Evolutionary conservation across 2,888 invertebrate genomes (phyloP).

Genomic region (Mesorhabditis spiculigera): DNA sequence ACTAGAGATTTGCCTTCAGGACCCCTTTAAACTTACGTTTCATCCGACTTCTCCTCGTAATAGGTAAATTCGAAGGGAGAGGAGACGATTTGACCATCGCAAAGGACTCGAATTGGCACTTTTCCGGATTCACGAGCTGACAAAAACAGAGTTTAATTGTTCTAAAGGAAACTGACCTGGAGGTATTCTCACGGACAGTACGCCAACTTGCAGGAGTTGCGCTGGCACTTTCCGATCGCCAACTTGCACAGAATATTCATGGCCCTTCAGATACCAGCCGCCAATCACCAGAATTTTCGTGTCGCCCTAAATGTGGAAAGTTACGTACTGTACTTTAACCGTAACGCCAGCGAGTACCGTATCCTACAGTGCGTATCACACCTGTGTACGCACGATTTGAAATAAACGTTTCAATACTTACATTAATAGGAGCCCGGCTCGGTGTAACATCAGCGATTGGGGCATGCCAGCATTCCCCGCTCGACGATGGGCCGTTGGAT

Average conservation of each 20-base stretch:
- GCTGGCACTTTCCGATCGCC: slow-evolving; percentile 89
- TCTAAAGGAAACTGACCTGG: slow-evolving; percentile 68
- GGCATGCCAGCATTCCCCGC: not conserved
- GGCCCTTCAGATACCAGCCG: slow-evolving; percentile 75
- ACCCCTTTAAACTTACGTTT: not conserved
- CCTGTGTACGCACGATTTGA: no score
- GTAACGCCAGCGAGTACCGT: not conserved
- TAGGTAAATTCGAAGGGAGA: not conserved
- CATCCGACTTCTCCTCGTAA: not conserved
- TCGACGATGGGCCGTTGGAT: not conserved
- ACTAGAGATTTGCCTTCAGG: no score
- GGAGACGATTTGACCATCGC: slow-evolving; percentile 63
- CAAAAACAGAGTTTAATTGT: not conserved
- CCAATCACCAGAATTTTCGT: slow-evolving; percentile 80
- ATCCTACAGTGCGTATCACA: no score
- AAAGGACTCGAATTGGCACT: slow-evolving; percentile 33
- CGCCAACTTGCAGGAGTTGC: slow-evolving; percentile 86
- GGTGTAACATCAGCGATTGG: slow-evolving; percentile 16
- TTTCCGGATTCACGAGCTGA: slow-evolving; percentile 14
- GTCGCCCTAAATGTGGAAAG: slow-evolving; percentile 59
- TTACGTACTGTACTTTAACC: not conserved
- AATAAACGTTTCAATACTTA: not conserved
- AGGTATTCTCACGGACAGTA: slow-evolving; percentile 65
- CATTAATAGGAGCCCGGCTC: slow-evolving; percentile 13
- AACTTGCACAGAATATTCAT: slow-evolving; percentile 67